Percentiles rank a stretch among this genome's conserved stretches.
phyloP scores from a whole-genome alignment of 2,113 vertebrate species.

The Malurus elegans region DNA sequence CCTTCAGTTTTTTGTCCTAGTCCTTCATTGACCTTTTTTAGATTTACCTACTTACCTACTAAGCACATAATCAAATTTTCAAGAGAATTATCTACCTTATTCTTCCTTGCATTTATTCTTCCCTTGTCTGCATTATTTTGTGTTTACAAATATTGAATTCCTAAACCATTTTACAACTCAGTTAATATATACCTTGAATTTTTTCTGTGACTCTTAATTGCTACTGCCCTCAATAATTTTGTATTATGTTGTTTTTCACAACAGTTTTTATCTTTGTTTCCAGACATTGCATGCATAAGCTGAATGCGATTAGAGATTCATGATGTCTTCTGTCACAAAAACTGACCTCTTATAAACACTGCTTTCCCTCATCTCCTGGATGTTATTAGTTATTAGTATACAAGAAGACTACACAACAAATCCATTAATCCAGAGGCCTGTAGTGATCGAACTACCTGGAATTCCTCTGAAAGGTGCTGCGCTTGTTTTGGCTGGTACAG shows the following conservation, averaged over 20 bases:
- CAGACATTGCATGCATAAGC: fast-evolving
- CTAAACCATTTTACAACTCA: not conserved
- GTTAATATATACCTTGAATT: not conserved
- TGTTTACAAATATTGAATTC: not conserved
- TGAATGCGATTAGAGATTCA: not conserved
- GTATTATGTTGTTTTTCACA: not conserved
- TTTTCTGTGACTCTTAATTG: not conserved
- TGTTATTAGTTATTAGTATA: not conserved
- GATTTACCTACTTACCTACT: not conserved
- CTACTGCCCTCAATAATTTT: not conserved
- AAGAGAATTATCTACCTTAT: not conserved
- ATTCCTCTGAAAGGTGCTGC: not conserved
- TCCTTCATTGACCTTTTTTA: not conserved
- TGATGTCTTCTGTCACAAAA: not conserved
- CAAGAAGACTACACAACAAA: not conserved
- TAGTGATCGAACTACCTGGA: not conserved
- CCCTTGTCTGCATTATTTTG: not conserved
- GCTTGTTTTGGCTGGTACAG: not conserved
- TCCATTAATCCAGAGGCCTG: not conserved
- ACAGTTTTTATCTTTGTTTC: not conserved
- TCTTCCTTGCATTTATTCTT: not conserved
- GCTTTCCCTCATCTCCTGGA: not conserved
- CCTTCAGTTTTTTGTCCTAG: not conserved
- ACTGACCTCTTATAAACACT: not conserved
- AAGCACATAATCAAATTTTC: not conserved